These are phyloP conservation scores for Noctua pronuba DNA, from an alignment of 2,888 invertebrate species.

Conservation along the genomic window DNA sequence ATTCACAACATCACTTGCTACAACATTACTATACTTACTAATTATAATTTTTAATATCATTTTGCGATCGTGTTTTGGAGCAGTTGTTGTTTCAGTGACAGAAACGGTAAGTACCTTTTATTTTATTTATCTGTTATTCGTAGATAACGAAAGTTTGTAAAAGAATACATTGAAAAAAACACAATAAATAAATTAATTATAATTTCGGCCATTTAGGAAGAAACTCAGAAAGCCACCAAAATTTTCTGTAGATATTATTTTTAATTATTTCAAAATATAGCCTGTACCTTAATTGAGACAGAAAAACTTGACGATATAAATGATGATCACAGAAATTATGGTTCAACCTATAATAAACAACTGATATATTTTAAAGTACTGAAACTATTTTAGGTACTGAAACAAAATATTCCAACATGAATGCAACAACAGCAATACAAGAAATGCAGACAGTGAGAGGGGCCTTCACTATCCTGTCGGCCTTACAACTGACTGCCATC, in stretches of 20 bases:
- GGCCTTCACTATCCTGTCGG: conserved; percentile 47
- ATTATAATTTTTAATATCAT: background rate
- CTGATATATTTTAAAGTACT: background rate
- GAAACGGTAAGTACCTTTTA: background rate
- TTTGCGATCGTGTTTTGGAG: background rate
- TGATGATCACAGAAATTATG: background rate
- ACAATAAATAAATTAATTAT: background rate
- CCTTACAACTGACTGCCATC: conserved; percentile 51
- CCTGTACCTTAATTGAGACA: background rate
- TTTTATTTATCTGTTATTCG: background rate
- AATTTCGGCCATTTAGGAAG: background rate
- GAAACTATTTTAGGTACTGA: background rate
- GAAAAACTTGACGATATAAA: background rate
- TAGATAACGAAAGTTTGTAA: background rate
- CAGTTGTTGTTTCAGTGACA: background rate
- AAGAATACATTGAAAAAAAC: background rate
- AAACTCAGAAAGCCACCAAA: background rate
- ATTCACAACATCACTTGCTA: background rate
- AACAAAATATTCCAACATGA: conserved; percentile 41
- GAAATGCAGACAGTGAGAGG: conserved; percentile 22
- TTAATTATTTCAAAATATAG: background rate
- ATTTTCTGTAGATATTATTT: background rate
- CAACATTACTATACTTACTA: background rate
- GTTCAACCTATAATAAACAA: background rate
- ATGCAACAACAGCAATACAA: conserved; percentile 34